Conservation (phyloP, 2,797 vertebrate genomes). For the Ceryle rudis region DNA sequence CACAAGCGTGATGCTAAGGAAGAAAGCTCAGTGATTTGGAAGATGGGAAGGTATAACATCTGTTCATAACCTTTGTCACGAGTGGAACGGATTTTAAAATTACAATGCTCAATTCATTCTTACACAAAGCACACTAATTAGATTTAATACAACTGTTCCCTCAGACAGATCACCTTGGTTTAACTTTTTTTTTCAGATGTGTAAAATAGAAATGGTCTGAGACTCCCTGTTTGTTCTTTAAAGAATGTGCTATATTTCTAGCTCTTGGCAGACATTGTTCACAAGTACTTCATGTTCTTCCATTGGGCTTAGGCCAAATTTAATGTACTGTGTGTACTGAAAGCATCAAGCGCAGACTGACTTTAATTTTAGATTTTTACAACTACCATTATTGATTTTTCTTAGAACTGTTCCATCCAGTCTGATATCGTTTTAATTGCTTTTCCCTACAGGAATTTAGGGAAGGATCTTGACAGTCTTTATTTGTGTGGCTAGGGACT, state of each 20-base stretch:
- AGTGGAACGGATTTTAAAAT: slow-evolving; percentile 28
- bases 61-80: slow-evolving; percentile 35
- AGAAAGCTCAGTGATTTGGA: not conserved
- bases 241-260: slow-evolving; percentile 62
- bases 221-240: slow-evolving; percentile 65
- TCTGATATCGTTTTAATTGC: slow-evolving; percentile 8
- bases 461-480: not conserved
- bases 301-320: slow-evolving; percentile 51
- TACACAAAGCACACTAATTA: slow-evolving; percentile 13
- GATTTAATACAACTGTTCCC: slow-evolving; percentile 13
- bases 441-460: not conserved
- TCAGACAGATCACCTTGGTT: slow-evolving; percentile 63
- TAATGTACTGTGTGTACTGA: slow-evolving; percentile 68
- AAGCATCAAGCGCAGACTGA: slow-evolving; percentile 67
- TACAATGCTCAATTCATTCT: not conserved
- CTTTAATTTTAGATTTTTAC: slow-evolving; percentile 72
- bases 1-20: not conserved
- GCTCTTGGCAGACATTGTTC: slow-evolving; percentile 70
- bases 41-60: not conserved
- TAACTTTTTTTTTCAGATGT: slow-evolving; percentile 49
- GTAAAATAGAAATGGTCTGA: slow-evolving; percentile 38
- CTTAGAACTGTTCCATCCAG: slow-evolving; percentile 51
- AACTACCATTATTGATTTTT: slow-evolving; percentile 66
- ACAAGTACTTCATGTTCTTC: slow-evolving; percentile 73
- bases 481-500: not conserved